Evolutionary conservation across 2,888 invertebrate species (phyloP).

Genomic region (Eudemis profundana): DNA sequence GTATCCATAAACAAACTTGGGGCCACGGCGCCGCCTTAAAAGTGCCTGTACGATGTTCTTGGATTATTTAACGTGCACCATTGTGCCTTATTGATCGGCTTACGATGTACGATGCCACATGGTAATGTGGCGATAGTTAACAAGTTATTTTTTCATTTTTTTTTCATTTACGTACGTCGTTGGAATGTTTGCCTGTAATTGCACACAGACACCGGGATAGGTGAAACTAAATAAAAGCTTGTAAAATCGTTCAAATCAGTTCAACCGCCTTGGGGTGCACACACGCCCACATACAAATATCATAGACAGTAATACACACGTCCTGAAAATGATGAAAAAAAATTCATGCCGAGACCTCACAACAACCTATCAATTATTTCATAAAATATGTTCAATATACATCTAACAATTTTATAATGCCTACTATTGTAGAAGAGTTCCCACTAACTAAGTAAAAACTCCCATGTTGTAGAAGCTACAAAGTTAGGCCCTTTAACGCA

Average conservation of each 20-base stretch:
- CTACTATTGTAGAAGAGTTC: constrained; percentile 13
- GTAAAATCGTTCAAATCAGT: too few relatives aligned
- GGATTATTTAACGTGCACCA: constrained; percentile 36
- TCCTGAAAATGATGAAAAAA: too few relatives aligned
- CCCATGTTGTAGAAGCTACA: too few relatives aligned
- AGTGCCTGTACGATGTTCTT: constrained; percentile 34
- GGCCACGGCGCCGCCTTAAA: constrained; percentile 38
- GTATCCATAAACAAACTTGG: constrained; percentile 47
- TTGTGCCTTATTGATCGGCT: constrained; percentile 36
- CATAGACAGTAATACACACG: too few relatives aligned
- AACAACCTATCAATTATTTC: too few relatives aligned
- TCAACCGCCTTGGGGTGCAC: too few relatives aligned
- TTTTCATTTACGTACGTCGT: constrained; percentile 1
- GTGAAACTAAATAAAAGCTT: too few relatives aligned
- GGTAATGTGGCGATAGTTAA: constrained; percentile 15
- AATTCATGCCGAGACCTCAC: too few relatives aligned
- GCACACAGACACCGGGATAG: too few relatives aligned
- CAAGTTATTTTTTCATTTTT: not conserved
- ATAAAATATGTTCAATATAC: too few relatives aligned
- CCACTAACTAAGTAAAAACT: not conserved
- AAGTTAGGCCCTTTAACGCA: not conserved
- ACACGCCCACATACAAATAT: too few relatives aligned
- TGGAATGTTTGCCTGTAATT: constrained; percentile 12
- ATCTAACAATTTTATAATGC: too few relatives aligned
- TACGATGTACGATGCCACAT: constrained; percentile 17